These are phyloP conservation scores for Pygathrix nemaeus DNA, from an alignment of 2,113 vertebrate species.

Conservation along the genomic window DNA sequence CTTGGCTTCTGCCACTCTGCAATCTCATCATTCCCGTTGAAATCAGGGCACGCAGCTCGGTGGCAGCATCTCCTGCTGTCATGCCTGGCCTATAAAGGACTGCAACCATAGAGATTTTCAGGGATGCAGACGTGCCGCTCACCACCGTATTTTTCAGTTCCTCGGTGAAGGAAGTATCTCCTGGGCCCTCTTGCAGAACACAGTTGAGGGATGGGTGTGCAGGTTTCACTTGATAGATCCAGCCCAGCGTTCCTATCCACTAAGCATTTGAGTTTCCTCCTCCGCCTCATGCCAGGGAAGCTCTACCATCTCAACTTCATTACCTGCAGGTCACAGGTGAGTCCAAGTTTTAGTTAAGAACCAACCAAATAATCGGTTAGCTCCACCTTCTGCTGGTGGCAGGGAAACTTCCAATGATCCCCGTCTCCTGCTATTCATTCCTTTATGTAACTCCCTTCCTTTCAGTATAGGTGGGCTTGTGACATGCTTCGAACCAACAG, in stretches of 20 bases:
- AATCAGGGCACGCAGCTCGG: background rate
- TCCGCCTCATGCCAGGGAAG: too few species aligned
- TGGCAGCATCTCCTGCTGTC: fast-evolving
- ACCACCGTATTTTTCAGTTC: background rate
- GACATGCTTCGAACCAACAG: background rate
- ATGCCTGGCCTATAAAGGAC: background rate
- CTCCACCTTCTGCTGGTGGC: background rate
- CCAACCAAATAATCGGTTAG: background rate
- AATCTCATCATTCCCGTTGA: background rate
- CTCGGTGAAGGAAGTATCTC: background rate
- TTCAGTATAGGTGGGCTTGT: background rate
- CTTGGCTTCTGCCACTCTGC: background rate
- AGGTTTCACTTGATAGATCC: background rate
- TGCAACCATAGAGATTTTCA: background rate
- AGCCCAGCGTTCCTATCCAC: background rate
- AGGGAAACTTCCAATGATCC: fast-evolving
- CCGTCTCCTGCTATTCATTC: background rate
- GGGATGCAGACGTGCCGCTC: background rate
- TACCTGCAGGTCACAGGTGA: fast-evolving
- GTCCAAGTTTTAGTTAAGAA: background rate
- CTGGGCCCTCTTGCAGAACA: too few species aligned
- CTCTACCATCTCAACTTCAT: too few species aligned
- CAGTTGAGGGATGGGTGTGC: fast-evolving
- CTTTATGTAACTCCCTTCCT: background rate
- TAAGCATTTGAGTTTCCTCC: background rate